Base-by-base conservation (phyloP, 1,140 invertebrate genomes). In the Battus philenor region DNA sequence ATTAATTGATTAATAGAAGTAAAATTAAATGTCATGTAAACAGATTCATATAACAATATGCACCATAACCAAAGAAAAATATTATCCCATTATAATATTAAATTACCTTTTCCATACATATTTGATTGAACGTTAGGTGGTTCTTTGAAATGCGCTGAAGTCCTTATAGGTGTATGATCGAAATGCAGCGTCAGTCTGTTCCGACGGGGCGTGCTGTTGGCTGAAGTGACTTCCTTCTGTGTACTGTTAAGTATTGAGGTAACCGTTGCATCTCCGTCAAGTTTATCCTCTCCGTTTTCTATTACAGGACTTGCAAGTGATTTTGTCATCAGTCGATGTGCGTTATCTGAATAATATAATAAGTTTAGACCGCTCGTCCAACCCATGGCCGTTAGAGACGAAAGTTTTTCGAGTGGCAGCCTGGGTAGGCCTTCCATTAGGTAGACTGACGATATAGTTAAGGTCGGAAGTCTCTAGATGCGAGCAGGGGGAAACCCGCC, bases 111-210 rank as follows among this genome's bases (percentile, higher is more conserved):
- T 7, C 66, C 72, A 52, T 73, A 80, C 70, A 79, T 65, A 32
- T 64, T 49, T 2, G 29, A 41, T 8, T 55, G 61, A 12, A 78
- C 50, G 44, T 64, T 68, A 1, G 90, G 90, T 0, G 92, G 90
- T 62, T 94, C 93, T 50, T 91, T 87, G 30, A 90, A 78, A 56
- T 90, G 88, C 15, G 87, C 77, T 1, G 90, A 90, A 13, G 87
- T 87, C 57, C 89, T 80, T 7, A 86, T 66, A 1, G 89, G 88
- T 8, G 88, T 89, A 39, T 88, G 84, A 13, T 90, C 88, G 47
- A 89, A 86, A 38, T 89, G 87, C 20, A 89, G 50, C 0, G 87
- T 89, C 12, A 89, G 69, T 51, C 88, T 80, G 34, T 87, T 86
- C 27, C 78, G 60, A 17, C 73, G 59, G 3, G 84, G 86, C 11